Base-by-base conservation (phyloP, 2,113 vertebrate genomes). In the Galemys pyrenaicus region DNA sequence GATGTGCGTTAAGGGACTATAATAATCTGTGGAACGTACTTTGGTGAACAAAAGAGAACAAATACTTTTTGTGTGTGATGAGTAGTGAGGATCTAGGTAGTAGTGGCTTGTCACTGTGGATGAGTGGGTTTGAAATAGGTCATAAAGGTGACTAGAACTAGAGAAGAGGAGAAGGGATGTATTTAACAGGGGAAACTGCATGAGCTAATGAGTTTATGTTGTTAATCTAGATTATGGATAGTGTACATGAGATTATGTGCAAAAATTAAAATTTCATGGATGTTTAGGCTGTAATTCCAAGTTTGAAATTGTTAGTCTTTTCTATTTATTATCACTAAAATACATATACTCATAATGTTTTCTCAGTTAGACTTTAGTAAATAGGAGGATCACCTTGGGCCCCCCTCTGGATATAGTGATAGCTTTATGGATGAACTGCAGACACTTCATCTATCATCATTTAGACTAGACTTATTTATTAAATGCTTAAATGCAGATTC, bases 231-330 rank as follows among this genome's bases (percentile, higher is more conserved):
- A 82, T 81, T 68, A 77, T 9, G 24, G 71, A 44, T 77, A 86
- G 71, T 71, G 35, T 65, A 39, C 15, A 37, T 60, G 39, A 67
- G 41, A 91, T 78, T 93, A n/a, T 71, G 8, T 89, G 12, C 75
- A 70, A 87, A 95, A 74, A 32, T 73, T 86, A 89, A 92, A 88
- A 87, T 87, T 79, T 77, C 19, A 35, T 35, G 22, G 17, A 16
- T 68, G 2, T 86, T 89, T 89, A 93, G 24, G 19, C 22, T 37
- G 11, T 95, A 65, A 65, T 83, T 62, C 16, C 15, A 91, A 75
- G 20, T 92, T 96, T 83, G 44, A 87, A 87, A 62, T 92, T 73
- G 35, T 35, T 87, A 85, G 46, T 28, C 35, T 83, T 90, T 74
- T 17, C 7, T 90, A 3, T 37, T 67, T 74, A 85, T 90, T 78